phyloP scores from a whole-genome alignment of 2,888 invertebrate genomes.

The Peribatodes rhomboidaria region DNA sequence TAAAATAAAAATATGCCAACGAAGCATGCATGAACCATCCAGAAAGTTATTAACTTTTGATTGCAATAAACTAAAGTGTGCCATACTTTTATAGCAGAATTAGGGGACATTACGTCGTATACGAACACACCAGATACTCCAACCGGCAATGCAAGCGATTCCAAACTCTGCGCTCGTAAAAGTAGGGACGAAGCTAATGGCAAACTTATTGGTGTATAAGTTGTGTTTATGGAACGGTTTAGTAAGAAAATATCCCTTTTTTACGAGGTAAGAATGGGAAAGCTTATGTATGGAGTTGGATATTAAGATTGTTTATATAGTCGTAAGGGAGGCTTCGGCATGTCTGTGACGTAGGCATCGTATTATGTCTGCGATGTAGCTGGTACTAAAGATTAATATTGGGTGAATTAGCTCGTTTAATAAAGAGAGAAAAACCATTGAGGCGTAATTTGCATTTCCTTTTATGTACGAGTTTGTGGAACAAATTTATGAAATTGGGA shows the following conservation, averaged over 20 bases:
- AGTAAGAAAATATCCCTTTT: slow-evolving; percentile 82
- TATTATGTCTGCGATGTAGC: slow-evolving; percentile 30
- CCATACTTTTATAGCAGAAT: slow-evolving; percentile 81
- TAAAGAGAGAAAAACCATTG: neutral
- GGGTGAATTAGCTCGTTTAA: slow-evolving; percentile 12
- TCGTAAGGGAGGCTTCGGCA: slow-evolving; percentile 55
- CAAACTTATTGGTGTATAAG: slow-evolving; percentile 52
- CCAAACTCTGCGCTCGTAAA: slow-evolving; percentile 36
- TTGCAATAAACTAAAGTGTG: slow-evolving; percentile 82
- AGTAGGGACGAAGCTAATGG: slow-evolving; percentile 46
- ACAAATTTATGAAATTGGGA: too few relatives aligned
- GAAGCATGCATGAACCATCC: slow-evolving; percentile 40
- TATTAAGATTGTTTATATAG: slow-evolving; percentile 79
- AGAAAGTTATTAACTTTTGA: slow-evolving; percentile 78
- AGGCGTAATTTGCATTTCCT: neutral
- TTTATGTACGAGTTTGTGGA: neutral
- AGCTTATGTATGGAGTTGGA: slow-evolving; percentile 75
- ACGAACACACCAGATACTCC: slow-evolving; percentile 44
- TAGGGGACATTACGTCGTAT: slow-evolving; percentile 71
- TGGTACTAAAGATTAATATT: slow-evolving; percentile 31
- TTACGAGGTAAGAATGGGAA: slow-evolving; percentile 81
- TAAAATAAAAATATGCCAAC: slow-evolving; percentile 40
- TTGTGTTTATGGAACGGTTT: slow-evolving; percentile 79
- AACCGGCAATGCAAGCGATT: slow-evolving; percentile 32
- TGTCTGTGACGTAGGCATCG: slow-evolving; percentile 43